These are phyloP conservation scores for Percopsis transmontana DNA, from an alignment of 2,113 vertebrate species.

Conservation along the genomic window DNA sequence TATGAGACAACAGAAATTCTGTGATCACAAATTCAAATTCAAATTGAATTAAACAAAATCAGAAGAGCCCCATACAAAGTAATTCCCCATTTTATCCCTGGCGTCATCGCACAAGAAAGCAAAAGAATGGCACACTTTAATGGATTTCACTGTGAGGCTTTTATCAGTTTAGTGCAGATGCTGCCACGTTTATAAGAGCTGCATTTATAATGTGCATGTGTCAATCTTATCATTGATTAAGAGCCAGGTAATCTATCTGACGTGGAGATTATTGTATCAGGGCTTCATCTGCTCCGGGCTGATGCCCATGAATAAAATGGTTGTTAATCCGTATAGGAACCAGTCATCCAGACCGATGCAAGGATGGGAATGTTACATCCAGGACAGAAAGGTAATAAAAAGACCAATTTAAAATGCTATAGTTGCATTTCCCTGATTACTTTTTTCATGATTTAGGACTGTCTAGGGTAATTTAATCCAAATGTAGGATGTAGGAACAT, in stretches of 20 bases:
- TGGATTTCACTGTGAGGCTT: constrained; percentile 34
- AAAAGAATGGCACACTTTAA: constrained; percentile 23
- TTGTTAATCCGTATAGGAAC: constrained; percentile 37
- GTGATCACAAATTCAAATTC: constrained; percentile 11
- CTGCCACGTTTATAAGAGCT: constrained; percentile 9
- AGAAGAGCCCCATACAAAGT: background rate
- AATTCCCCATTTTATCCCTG: constrained; percentile 16
- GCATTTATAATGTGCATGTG: constrained; percentile 49
- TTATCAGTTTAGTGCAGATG: constrained; percentile 64
- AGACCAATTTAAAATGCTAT: no score
- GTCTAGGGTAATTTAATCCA: constrained; percentile 61
- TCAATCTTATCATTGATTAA: constrained; percentile 67
- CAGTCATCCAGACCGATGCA: constrained; percentile 42
- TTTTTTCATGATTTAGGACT: constrained; percentile 10
- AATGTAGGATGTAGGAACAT: constrained; percentile 39
- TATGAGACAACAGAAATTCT: constrained; percentile 26
- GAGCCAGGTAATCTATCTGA: constrained; percentile 62
- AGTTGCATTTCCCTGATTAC: no score
- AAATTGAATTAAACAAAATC: constrained; percentile 23
- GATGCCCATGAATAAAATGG: constrained; percentile 54
- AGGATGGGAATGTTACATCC: constrained; percentile 38
- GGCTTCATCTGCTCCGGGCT: constrained; percentile 41
- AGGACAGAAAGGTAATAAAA: constrained; percentile 1
- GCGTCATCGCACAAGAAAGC: constrained; percentile 6
- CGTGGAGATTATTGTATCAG: constrained; percentile 60